Base-by-base conservation (phyloP, 1,140 invertebrate genomes). In the Lutraria rhynchaena region DNA sequence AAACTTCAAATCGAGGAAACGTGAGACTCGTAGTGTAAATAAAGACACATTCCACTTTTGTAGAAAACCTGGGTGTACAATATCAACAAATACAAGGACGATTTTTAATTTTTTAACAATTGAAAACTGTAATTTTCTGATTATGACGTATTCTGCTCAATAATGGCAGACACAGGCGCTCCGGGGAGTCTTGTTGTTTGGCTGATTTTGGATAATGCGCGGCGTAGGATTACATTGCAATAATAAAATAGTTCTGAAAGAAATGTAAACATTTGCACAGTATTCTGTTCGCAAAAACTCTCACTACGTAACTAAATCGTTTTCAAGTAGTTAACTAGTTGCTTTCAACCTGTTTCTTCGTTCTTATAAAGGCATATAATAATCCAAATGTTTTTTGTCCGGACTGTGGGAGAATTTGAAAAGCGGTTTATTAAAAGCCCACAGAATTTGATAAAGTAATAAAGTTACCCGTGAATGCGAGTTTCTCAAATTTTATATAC, bases 71-170 rank as follows among this genome's bases (percentile, higher is more conserved):
- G 51, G 51, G 51, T 55, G 51, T 27, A 55, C 24, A 55, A 46
- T 65, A 29, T 22, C 61, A 27, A 5, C 17, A 27, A 22, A 67
- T 41, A 67, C 44, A 22, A 67, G n/a, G 24, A 19, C n/a, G 7
- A 49, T 67, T 67, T 67, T 49, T 49, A 41, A 46, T 65, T 65
- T 65, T 24, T 44, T 41, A 65, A 65, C 27, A 65, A 65, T 15
- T 67, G 63, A 67, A 67, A 67, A 63, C 63, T 27, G 41, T 67
- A 51, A 67, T 67, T 67, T 67, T 67, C 13, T 13, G 44, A 49
- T 67, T 67, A 67, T 67, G 63, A 49, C 63, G 49, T 67, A 46
- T 67, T 31, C 24, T 46, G 37, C 37, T 67, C 27, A 67, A 67
- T 67, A 44, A 46, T 67, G 63, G 44, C 63, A 29, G n/a, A 65